A percentile compares a stretch with the other conserved stretches of the same genome.
Evolutionary conservation across 2,113 vertebrate genomes (phyloP).

Genomic region (Pygoscelis antarcticus): DNA sequence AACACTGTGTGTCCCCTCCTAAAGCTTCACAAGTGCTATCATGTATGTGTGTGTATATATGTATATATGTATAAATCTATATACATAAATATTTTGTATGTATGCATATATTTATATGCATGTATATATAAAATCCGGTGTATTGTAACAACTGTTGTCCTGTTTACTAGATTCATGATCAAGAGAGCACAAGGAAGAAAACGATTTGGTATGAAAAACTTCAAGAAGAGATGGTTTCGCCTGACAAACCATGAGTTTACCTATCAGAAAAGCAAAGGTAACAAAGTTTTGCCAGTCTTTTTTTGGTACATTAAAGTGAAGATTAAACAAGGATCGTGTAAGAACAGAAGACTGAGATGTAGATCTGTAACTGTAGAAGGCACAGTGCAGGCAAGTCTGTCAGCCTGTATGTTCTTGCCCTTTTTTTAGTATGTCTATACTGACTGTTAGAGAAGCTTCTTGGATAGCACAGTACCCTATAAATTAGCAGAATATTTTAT

Average conservation of each 20-base stretch:
- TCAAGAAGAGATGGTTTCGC: conserved; percentile 98
- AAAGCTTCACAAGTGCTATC: background rate
- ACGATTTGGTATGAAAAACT: conserved; percentile 97
- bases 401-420: background rate
- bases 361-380: background rate
- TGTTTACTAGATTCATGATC: conserved; percentile 89
- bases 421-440: background rate
- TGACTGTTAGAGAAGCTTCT: background rate
- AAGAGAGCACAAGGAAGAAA: conserved; percentile 97
- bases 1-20: background rate
- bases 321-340: background rate
- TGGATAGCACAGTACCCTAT: background rate
- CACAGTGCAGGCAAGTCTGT: background rate
- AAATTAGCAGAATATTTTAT: background rate
- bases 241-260: conserved; percentile 97
- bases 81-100: background rate
- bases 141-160: background rate
- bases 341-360: background rate
- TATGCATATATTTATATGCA: background rate
- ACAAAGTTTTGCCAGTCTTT: background rate
- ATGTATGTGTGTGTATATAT: background rate
- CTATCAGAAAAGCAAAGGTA: conserved; percentile 98
- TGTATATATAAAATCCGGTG: background rate
- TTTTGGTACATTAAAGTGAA: background rate
- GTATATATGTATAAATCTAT: background rate